Conservation (phyloP, 2,113 vertebrate genomes). For the Grammomys dolichurus region DNA sequence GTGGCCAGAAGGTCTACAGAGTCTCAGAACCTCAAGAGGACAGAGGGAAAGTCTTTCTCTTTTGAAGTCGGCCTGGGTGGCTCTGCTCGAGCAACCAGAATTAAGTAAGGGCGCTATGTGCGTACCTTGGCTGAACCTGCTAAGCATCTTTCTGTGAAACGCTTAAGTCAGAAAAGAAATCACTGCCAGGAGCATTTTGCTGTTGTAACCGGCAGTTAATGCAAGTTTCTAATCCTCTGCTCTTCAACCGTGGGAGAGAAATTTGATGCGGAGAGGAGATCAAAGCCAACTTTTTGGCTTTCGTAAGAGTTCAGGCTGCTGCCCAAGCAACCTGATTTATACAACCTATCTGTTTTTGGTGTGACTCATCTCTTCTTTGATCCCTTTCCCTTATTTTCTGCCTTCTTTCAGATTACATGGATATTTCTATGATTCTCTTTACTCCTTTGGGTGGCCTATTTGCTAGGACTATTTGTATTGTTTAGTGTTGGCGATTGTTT, state of each 20-base stretch:
- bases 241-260: background rate
- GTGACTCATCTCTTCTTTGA: slow-evolving; percentile 59
- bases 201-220: slow-evolving; percentile 62
- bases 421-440: slow-evolving; percentile 29
- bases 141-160: slow-evolving; percentile 63
- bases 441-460: background rate
- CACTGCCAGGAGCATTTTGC: slow-evolving; percentile 64
- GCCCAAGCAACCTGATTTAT: slow-evolving; percentile 10
- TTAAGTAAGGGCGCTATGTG: slow-evolving; percentile 2
- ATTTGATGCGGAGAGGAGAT: slow-evolving; percentile 48
- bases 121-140: slow-evolving; percentile 77
- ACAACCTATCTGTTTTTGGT: slow-evolving; percentile 6
- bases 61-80: background rate
- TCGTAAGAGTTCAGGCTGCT: background rate
- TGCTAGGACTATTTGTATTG: slow-evolving; percentile 12
- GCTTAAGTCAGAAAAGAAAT: slow-evolving; percentile 58
- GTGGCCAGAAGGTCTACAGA: background rate
- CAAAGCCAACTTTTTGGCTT: slow-evolving; percentile 72
- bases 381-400: slow-evolving; percentile 24
- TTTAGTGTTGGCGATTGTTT: slow-evolving; percentile 1
- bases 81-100: background rate
- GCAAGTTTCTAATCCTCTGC: slow-evolving; percentile 74
- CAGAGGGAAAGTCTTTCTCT: slow-evolving; percentile 3
- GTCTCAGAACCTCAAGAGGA: background rate
- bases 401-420: background rate